Base-by-base conservation (phyloP, 2,113 vertebrate genomes). In the Strix uralensis region DNA sequence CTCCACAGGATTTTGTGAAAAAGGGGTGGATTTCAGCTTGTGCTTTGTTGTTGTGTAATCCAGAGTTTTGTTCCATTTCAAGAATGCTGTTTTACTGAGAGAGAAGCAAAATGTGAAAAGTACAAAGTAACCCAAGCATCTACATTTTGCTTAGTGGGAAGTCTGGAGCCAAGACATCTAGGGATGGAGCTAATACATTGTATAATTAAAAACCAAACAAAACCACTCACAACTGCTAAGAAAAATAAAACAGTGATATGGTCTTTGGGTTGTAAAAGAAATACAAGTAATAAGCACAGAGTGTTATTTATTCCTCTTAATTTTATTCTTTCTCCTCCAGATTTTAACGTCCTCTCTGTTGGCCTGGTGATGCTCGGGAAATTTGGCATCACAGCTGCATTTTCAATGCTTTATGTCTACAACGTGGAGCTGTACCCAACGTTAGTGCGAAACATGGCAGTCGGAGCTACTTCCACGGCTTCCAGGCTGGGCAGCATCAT, bases 381-480 rank as follows among this genome's bases (percentile, higher is more conserved):
- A 73, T 99, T 99, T 44, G 98, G 98, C 26, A 83, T 99, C 87
- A 99, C 99, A 1, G 91, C 99, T 4, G 98, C 99, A 0, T 99
- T 99, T 92, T 98, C 98, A 26, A 97, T 99, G 81, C 97, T 99
- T 22, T 99, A 99, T 10, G 96, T 99, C 9, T 98, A 98, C 96
- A 98, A 98, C 0, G 98, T 98, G 22, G 99, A 99, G 95, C 98
- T 99, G 38, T 99, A 99, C 95, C 99, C 99, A 6, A 99, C 99
- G 0, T 93, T 98, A 6, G 98, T 99, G 90, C 97, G 99, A 27
- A 99, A 99, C 92, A 99, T 99, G 98, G 99, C 98, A 0, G 98
- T 99, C 3, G 99, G 99, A 5, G 97, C 98, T 6, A 98, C 98
- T 12, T 99, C 99, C 91, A 99, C 98, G 62, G 98, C 98, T 6